These are phyloP conservation scores for Chrysopilus asiliformis DNA, from an alignment of 2,888 invertebrate genomes.

Conservation along the genomic window DNA sequence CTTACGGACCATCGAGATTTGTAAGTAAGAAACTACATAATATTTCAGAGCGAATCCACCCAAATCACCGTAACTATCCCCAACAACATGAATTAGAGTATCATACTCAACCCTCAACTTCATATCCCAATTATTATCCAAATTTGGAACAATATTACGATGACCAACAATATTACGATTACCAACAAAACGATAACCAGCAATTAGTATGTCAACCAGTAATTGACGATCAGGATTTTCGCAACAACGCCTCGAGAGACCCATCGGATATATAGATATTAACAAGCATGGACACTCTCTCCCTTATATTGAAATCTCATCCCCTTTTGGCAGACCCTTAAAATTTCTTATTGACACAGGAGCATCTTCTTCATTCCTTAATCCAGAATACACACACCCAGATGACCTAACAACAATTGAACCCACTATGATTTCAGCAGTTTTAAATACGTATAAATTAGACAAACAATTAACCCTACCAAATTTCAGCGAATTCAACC, in stretches of 20 bases:
- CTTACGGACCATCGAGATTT: neutral
- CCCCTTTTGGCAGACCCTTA: slow-evolving; percentile 1
- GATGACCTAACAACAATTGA: neutral
- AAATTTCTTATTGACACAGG: slow-evolving; percentile 9
- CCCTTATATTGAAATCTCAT: slow-evolving; percentile 8
- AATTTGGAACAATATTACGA: neutral
- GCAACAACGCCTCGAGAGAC: slow-evolving; percentile 1
- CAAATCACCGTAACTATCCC: neutral
- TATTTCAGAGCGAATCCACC: neutral
- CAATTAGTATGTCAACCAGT: neutral
- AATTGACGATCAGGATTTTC: slow-evolving; percentile 8
- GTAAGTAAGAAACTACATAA: neutral
- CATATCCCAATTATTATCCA: no score
- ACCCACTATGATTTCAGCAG: slow-evolving; percentile 2
- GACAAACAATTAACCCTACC: slow-evolving; percentile 6
- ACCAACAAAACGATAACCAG: neutral
- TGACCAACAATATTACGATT: no score
- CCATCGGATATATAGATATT: slow-evolving; percentile 8
- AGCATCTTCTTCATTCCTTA: slow-evolving; percentile 5
- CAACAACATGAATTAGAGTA: neutral
- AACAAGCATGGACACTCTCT: slow-evolving; percentile 6
- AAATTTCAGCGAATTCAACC: slow-evolving; percentile 7
- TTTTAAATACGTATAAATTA: slow-evolving; percentile 4
- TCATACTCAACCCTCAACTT: neutral
- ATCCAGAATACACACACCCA: slow-evolving; percentile 3